Base-by-base conservation (phyloP, 30 jellyfish, hydroid and myxozoan species). In the Aurelia aurita complex sp. Pacific region DNA sequence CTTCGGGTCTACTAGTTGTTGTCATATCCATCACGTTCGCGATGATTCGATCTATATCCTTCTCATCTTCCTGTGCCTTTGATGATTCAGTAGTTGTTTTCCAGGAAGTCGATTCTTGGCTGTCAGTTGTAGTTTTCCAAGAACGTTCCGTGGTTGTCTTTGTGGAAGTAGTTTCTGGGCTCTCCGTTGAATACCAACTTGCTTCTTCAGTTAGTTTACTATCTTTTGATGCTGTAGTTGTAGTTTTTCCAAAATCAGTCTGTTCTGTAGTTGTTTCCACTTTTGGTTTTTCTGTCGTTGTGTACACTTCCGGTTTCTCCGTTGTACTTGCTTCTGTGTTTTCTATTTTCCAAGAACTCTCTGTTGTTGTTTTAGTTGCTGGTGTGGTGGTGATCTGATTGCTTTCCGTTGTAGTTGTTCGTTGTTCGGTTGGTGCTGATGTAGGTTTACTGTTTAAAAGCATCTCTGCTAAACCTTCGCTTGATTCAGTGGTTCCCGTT, bases 11-110 rank as follows among this genome's bases (percentile, higher is more conserved):
- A 5, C 29, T 62, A 19, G 93, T 84, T 43, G 91, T 82, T 42
- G 76, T 16, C 91, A 82, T 82, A 42, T 82, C 91, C 91, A 82
- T 69, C 14, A 82, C 85, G 42, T 64, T 73, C 23, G 85, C 83
- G 33, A 82, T 82, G 5, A 82, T 82, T 23, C 61, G 72, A 6
- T 82, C 91, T 18, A 82, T 81, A 38, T 82, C 85, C 62, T 82
- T 73, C 35, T 82, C 91, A 38, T 55, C 91, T 64, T 70, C 85
- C 19, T 69, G 17, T 38, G 61, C 80, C 15, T 72, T 61, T 57
- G 77, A 19, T 14, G 43, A 34, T 40, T 14, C 74, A 68, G 91
- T 57, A 10, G 54, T 76, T 57, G 64, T 36, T 17, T 70, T 69
- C 42, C 57, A 46, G 8, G 57, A 46, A 46, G 81, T 64, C 74